phyloP scores from a whole-genome alignment of 2,888 invertebrate species.

The Ophraella communa region DNA sequence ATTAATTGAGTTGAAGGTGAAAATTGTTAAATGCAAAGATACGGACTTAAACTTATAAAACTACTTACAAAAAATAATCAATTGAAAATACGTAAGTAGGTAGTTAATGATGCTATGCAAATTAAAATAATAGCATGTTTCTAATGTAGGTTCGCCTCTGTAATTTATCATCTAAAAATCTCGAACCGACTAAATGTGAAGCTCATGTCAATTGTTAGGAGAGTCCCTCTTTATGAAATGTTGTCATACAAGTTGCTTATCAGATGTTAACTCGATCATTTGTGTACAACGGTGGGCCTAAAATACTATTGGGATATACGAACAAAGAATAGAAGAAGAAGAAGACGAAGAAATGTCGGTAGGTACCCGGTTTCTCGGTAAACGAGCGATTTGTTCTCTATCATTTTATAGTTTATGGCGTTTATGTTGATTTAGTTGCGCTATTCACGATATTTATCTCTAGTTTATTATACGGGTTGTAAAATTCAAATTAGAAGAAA shows the following conservation, averaged over 20 bases:
- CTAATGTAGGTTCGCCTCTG: slow-evolving; percentile 41
- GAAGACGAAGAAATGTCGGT: background rate
- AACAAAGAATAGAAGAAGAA: slow-evolving; percentile 4
- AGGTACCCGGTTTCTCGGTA: slow-evolving; percentile 12
- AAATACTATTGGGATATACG: slow-evolving; percentile 35
- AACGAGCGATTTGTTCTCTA: slow-evolving; percentile 8
- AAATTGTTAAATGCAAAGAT: no score
- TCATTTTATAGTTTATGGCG: slow-evolving; percentile 11
- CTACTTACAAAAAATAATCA: no score
- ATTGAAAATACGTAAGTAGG: no score
- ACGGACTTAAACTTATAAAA: no score
- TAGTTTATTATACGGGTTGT: background rate
- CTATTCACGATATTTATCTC: background rate
- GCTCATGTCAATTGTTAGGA: slow-evolving; percentile 50
- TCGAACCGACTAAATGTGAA: slow-evolving; percentile 51
- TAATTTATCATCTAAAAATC: slow-evolving; percentile 47
- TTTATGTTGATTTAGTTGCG: slow-evolving; percentile 3
- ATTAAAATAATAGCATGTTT: background rate
- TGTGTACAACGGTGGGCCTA: slow-evolving; percentile 23
- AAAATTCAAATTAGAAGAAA: background rate
- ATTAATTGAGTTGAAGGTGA: no score
- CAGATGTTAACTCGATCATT: slow-evolving; percentile 50
- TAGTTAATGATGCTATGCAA: no score
- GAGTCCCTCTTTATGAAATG: slow-evolving; percentile 57
- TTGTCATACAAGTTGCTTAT: slow-evolving; percentile 58